Conservation (phyloP, 2,113 vertebrate genomes). For the Typhlomys cinereus region DNA sequence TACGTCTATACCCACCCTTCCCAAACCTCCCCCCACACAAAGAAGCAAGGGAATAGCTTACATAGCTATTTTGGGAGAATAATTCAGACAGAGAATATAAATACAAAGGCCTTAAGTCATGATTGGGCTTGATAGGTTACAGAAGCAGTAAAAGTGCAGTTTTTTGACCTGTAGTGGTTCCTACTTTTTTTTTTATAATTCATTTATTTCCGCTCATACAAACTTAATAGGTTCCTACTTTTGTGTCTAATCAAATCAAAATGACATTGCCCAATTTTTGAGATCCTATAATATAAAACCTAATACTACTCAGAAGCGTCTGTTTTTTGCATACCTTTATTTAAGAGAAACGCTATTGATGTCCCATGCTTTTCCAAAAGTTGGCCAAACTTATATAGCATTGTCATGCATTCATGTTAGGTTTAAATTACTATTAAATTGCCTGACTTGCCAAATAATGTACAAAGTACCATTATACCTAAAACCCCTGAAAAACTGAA, state of each 20-base stretch:
- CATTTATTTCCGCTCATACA: too few relatives aligned
- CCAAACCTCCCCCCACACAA: too few relatives aligned
- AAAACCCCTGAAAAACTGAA: slow-evolving; percentile 64
- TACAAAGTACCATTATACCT: slow-evolving; percentile 50
- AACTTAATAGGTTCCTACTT: too few relatives aligned
- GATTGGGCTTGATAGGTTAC: neutral
- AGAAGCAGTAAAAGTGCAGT: neutral
- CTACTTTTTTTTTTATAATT: slow-evolving; percentile 38
- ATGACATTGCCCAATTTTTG: neutral
- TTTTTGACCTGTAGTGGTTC: neutral
- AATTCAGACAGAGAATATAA: neutral
- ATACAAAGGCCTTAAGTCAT: neutral
- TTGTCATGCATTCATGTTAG: neutral
- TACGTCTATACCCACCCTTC: too few relatives aligned
- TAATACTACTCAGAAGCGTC: slow-evolving; percentile 8
- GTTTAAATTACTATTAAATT: slow-evolving; percentile 24
- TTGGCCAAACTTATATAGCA: slow-evolving; percentile 57
- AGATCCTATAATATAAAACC: too few relatives aligned
- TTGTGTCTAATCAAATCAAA: slow-evolving; percentile 15
- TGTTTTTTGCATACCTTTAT: slow-evolving; percentile 54
- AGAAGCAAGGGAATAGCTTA: neutral
- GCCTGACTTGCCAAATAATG: slow-evolving; percentile 53
- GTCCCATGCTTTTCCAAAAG: neutral
- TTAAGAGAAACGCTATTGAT: slow-evolving; percentile 69
- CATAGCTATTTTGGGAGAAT: neutral